phyloP scores from a whole-genome alignment of 1,140 invertebrate genomes.

The Pectinophora gossypiella region DNA sequence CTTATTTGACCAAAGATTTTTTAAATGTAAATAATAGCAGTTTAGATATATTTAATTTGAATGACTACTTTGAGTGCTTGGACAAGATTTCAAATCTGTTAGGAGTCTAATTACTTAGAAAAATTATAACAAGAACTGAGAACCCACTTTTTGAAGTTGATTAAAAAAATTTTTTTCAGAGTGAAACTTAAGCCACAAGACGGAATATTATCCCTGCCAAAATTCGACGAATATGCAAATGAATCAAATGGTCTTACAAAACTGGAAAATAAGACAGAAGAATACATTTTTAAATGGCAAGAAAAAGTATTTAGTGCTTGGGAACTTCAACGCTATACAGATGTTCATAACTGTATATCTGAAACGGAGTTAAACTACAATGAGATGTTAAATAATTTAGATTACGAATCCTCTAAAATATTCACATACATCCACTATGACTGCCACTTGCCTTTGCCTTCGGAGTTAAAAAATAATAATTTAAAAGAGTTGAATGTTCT shows the following conservation, averaged over 20 bases:
- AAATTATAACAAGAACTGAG: conserved; percentile 5
- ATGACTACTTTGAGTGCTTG: neutral
- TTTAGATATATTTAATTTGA: neutral
- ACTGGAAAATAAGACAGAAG: conserved; percentile 30
- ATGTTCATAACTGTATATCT: conserved; percentile 43
- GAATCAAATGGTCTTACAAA: conserved; percentile 22
- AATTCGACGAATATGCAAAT: conserved; percentile 47
- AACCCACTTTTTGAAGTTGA: neutral
- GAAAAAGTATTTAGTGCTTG: conserved; percentile 56
- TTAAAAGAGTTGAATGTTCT: conserved; percentile 6
- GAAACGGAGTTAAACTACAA: conserved; percentile 46
- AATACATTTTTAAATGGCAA: conserved; percentile 62
- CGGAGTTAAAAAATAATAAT: conserved; percentile 16
- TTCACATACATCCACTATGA: conserved; percentile 61
- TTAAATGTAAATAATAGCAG: neutral
- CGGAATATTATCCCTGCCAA: conserved; percentile 46
- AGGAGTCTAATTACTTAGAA: neutral
- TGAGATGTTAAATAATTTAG: conserved; percentile 33
- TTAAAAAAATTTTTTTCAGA: conserved; percentile 31
- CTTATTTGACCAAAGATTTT: neutral
- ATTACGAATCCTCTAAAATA: conserved; percentile 35
- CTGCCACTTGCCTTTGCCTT: conserved; percentile 36
- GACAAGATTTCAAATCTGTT: neutral
- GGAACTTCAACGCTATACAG: conserved; percentile 44
- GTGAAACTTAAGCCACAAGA: conserved; percentile 52